Percentiles rank a stretch among this genome's conserved stretches.
phyloP scores from a whole-genome alignment of 2,113 vertebrate genomes.

The Choloepus hoffmanni region DNA sequence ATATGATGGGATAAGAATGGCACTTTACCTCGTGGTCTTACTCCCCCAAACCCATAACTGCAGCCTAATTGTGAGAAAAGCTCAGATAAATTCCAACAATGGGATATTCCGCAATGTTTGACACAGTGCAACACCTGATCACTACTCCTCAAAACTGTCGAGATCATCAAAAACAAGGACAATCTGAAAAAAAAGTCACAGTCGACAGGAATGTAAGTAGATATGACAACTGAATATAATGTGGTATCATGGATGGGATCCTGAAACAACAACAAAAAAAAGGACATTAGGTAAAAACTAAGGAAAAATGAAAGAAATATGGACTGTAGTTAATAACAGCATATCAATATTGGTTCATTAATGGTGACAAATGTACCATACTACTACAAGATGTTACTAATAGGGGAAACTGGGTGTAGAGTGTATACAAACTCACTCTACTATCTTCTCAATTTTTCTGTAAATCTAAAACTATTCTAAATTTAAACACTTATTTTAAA shows the following conservation, averaged over 20 bases:
- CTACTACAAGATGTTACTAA: neutral
- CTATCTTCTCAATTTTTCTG: neutral
- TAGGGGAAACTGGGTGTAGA: neutral
- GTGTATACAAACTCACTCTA: neutral
- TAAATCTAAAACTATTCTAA: slow-evolving; percentile 18
- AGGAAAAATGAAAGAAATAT: neutral
- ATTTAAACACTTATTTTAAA: neutral
- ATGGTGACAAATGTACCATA: neutral
- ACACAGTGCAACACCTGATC: no score
- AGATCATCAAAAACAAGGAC: neutral
- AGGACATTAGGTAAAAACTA: neutral
- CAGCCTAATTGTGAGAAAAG: neutral
- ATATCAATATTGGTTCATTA: neutral
- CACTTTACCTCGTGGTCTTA: neutral
- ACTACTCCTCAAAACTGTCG: neutral
- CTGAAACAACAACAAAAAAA: neutral
- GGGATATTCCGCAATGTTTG: neutral
- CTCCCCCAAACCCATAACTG: neutral
- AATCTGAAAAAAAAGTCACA: neutral
- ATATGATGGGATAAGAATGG: neutral
- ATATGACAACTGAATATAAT: neutral
- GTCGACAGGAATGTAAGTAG: neutral
- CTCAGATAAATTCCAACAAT: neutral
- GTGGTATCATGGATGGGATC: neutral
- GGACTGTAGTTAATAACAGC: neutral